These are phyloP conservation scores for Rhizomys pruinosus DNA, from an alignment of 2,113 vertebrate genomes.

Conservation along the genomic window DNA sequence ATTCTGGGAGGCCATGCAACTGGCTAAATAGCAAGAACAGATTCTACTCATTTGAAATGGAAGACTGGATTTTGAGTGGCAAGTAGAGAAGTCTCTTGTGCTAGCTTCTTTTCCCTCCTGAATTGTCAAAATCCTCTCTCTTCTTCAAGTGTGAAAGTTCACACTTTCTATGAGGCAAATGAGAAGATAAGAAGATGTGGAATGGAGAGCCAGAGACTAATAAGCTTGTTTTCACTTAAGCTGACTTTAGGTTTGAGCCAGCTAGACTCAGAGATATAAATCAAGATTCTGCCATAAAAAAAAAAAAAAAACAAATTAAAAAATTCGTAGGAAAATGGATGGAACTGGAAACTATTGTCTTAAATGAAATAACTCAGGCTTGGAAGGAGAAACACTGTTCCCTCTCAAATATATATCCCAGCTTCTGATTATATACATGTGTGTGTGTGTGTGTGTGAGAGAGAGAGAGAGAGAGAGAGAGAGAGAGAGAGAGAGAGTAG, in stretches of 20 bases:
- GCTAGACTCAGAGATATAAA: background rate
- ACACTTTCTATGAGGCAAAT: background rate
- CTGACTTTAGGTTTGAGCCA: background rate
- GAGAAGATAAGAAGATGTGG: background rate
- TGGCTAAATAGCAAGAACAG: background rate
- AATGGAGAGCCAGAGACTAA: background rate
- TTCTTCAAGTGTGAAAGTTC: conserved; percentile 7
- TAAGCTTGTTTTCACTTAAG: background rate
- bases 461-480: too few relatives aligned
- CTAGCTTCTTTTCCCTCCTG: background rate
- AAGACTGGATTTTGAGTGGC: too few relatives aligned
- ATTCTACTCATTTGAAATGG: conserved; percentile 1
- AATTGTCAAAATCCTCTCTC: conserved; percentile 40
- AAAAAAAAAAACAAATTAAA: background rate
- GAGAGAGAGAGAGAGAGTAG: too few relatives aligned
- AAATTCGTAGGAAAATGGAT: background rate
- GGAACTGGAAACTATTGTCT: background rate
- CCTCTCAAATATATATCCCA: background rate
- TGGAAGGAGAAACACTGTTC: background rate
- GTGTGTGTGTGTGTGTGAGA: too few relatives aligned
- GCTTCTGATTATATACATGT: background rate
- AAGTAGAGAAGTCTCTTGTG: background rate
- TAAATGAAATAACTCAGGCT: background rate
- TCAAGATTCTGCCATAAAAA: background rate
- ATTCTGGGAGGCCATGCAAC: background rate